Evolutionary conservation across 2,797 vertebrate species (phyloP).

Genomic region (Sorex maritimensis): DNA sequence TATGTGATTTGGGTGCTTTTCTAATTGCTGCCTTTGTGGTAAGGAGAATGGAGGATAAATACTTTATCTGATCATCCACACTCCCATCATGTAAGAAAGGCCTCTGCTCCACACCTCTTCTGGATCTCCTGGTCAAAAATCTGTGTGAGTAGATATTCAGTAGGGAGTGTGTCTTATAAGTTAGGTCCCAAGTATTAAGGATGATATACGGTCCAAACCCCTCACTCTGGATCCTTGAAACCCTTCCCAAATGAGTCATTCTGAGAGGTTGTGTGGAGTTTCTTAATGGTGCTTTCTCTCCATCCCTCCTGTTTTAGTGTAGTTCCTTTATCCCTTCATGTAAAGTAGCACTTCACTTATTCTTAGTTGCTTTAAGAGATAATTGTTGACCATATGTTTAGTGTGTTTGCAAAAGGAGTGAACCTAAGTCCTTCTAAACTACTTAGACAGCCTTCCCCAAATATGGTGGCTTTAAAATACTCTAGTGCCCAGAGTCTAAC

Average conservation of each 20-base stretch:
- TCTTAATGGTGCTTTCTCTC: not conserved
- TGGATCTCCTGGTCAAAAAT: not conserved
- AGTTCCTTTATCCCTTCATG: not conserved
- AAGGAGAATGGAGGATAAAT: no score
- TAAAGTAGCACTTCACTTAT: not conserved
- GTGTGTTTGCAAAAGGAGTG: not conserved
- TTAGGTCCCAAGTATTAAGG: not conserved
- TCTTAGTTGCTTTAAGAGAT: not conserved
- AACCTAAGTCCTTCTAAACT: not conserved
- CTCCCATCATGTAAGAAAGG: not conserved
- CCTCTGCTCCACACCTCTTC: not conserved
- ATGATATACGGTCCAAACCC: not conserved
- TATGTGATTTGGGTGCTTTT: not conserved
- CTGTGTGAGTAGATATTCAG: not conserved
- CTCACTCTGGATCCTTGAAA: not conserved
- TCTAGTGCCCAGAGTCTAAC: not conserved
- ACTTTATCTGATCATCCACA: not conserved
- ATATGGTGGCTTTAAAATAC: constrained; percentile 28
- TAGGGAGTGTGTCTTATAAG: not conserved
- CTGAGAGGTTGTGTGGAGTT: no score
- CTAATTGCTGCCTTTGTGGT: not conserved
- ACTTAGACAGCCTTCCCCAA: not conserved
- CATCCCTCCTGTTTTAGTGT: not conserved
- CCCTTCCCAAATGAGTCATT: not conserved
- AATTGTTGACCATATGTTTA: not conserved